phyloP scores from a whole-genome alignment of 2,797 vertebrate species.

The Tangara arthus region DNA sequence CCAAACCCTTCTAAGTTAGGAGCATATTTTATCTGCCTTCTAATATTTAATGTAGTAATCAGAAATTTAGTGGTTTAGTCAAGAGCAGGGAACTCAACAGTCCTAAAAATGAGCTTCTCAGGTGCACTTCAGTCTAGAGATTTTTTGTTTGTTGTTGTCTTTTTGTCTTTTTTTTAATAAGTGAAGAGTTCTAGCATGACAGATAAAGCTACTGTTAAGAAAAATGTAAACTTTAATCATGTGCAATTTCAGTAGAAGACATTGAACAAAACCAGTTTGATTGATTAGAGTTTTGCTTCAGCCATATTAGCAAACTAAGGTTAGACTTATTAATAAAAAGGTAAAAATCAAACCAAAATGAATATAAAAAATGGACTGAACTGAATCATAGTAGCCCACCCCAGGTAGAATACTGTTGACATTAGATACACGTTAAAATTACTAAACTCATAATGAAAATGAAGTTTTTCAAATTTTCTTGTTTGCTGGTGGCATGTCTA shows the following conservation, averaged over 20 bases:
- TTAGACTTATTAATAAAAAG: neutral
- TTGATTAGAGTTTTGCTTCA: neutral
- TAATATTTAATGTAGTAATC: neutral
- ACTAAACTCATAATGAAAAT: neutral
- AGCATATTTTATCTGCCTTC: neutral
- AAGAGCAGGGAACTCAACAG: neutral
- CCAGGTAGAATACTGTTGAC: neutral
- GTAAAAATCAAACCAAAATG: neutral
- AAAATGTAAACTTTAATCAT: neutral
- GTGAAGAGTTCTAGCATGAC: neutral
- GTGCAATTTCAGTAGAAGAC: neutral
- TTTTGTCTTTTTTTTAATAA: neutral
- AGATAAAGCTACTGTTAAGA: neutral
- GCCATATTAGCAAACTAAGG: neutral
- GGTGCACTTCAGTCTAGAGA: neutral
- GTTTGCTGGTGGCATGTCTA: neutral
- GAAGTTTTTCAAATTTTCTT: neutral
- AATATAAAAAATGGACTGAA: neutral
- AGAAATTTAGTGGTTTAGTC: neutral
- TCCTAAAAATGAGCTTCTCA: neutral
- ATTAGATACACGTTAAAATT: neutral
- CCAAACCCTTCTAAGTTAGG: neutral
- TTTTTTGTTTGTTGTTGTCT: neutral
- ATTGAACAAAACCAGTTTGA: neutral
- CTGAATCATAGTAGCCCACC: neutral